Base-by-base conservation (phyloP, 2,113 vertebrate species). In the Chaetorhynchus papuensis region DNA sequence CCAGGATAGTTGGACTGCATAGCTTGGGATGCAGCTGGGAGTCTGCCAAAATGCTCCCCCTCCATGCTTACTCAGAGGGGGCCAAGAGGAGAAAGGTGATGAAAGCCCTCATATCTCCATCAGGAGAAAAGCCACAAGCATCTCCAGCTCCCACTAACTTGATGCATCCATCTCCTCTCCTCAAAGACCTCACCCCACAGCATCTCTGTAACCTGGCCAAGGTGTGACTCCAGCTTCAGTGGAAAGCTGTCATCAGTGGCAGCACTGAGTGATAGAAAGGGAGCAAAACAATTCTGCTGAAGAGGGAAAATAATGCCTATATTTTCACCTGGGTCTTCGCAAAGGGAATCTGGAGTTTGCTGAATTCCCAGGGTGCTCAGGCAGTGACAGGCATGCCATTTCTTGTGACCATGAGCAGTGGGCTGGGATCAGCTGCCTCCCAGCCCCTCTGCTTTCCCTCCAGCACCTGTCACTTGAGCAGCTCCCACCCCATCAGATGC, bases 101-200 rank as follows among this genome's bases (percentile, higher is more conserved):
- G 68, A 81, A 80, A 89, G 28, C 23, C 90, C 35, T 88, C 12
- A 27, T 57, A 57, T 45, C 77, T 83, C 42, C 2, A 0, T 64
- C 39, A 80, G 53, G 35, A 88, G 41, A 88, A 94, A 90, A 93
- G 16, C 23, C 75, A 83, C 39, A 88, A 59, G 52, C 23, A 83
- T 47, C 56, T 78, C 47, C 50, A 90, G 42, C 49, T 86, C 59
- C 45, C 2, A 3, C n/a, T 92, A 53, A 83, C 30, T 83, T 61
- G 28, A 57, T 39, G 28, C 13, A 90, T 66, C 54, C 42, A 41
- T 20, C 42, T 88, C 27, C 19, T 76, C 35, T 92, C 35, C 61
- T 71, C 76, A 71, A 27, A 56, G 24, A 35, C 44, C 15, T 59
- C 61, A 76, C 60, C 37, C 80, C 3, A 7, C 2, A 7, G 11